Evolutionary conservation across 1,140 invertebrate genomes (phyloP).

Genomic region (Steinernema khuongi): DNA sequence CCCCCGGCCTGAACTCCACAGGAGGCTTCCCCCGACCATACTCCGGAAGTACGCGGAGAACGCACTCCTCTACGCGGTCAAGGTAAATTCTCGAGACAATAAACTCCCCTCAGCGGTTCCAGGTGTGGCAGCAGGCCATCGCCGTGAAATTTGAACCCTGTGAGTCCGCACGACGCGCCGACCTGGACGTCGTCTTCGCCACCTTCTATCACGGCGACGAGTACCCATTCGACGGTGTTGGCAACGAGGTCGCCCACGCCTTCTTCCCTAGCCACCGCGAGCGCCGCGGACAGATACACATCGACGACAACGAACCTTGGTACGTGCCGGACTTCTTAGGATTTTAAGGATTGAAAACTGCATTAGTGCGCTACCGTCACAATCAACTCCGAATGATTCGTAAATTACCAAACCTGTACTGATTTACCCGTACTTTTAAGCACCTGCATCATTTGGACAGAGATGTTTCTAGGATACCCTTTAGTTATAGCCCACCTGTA

Average conservation of each 20-base stretch:
- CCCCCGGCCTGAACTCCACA: not conserved
- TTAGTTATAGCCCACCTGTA: too few species aligned
- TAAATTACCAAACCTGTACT: too few species aligned
- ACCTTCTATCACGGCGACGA: slow-evolving; percentile 10
- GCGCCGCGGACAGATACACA: slow-evolving; percentile 23
- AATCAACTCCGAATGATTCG: too few species aligned
- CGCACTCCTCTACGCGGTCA: not conserved
- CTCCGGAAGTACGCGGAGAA: not conserved
- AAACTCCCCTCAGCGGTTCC: not conserved
- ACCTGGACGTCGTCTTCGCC: slow-evolving; percentile 5
- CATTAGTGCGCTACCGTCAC: too few species aligned
- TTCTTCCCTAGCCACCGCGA: not conserved
- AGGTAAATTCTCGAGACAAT: not conserved
- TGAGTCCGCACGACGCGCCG: not conserved
- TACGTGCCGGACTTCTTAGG: too few species aligned
- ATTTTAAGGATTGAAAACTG: too few species aligned
- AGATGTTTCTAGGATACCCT: too few species aligned
- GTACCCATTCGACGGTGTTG: slow-evolving; percentile 15
- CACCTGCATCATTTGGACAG: too few species aligned
- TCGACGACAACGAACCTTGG: slow-evolving; percentile 33
- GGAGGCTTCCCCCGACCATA: not conserved
- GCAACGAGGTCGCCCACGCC: slow-evolving; percentile 5
- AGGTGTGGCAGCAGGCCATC: not conserved
- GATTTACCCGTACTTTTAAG: too few species aligned
- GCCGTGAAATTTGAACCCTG: not conserved